Evolutionary conservation across 2,113 vertebrate genomes (phyloP).

Genomic region (Pelvicachromis taeniatus): DNA sequence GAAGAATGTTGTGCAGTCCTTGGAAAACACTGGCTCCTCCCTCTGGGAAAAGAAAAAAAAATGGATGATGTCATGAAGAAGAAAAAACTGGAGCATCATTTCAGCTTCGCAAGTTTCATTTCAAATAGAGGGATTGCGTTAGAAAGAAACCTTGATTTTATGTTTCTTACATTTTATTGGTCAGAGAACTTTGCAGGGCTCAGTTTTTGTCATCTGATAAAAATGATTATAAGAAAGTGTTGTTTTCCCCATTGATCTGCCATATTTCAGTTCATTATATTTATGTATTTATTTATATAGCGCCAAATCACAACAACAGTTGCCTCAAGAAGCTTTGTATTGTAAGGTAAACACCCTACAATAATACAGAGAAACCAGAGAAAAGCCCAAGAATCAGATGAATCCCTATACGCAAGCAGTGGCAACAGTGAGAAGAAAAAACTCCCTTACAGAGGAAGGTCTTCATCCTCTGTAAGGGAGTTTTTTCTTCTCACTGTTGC

Average conservation of each 20-base stretch:
- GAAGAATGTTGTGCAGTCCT: conserved; percentile 60
- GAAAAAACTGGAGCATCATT: not conserved
- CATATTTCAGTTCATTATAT: not conserved
- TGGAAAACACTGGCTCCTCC: conserved; percentile 68
- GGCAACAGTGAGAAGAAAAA: not conserved
- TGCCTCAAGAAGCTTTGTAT: not conserved
- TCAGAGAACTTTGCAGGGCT: not conserved
- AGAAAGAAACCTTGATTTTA: not conserved
- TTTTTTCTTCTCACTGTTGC: no score
- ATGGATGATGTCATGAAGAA: not conserved
- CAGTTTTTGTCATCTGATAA: not conserved
- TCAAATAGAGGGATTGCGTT: not conserved
- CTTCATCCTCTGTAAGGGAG: no score
- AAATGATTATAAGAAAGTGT: not conserved
- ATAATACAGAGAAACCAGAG: not conserved
- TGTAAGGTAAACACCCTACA: not conserved
- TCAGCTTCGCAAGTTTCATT: not conserved
- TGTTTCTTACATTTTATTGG: not conserved
- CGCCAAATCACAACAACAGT: not conserved
- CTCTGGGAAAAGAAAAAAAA: conserved; percentile 43
- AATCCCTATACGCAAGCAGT: not conserved
- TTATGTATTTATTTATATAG: not conserved
- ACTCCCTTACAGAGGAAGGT: not conserved
- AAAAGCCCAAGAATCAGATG: not conserved
- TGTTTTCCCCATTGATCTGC: not conserved